Conservation (phyloP, 37 sponge, comb jelly and placozoan species). For the Lycopodina hypogea region DNA sequence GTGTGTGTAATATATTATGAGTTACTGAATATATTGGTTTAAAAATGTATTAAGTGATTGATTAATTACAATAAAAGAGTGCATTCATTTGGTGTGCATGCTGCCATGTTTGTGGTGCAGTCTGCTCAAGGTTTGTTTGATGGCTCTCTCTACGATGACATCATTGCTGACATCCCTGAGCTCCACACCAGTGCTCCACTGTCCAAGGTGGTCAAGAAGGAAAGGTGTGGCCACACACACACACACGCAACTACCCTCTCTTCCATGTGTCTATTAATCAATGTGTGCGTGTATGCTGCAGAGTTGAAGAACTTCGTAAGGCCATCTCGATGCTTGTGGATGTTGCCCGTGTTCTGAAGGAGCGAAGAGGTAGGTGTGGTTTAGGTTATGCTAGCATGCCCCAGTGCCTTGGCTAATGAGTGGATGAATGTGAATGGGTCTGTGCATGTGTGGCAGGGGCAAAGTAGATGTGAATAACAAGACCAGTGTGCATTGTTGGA, state of each 20-base stretch:
- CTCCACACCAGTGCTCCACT: slow-evolving; percentile 8
- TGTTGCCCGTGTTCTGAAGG: slow-evolving; percentile 44
- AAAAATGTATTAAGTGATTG: too few relatives aligned
- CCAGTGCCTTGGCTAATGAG: too few relatives aligned
- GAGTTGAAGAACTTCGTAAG: slow-evolving; percentile 42
- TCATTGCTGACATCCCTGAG: slow-evolving; percentile 38
- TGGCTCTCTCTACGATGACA: neutral
- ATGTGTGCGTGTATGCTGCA: too few relatives aligned
- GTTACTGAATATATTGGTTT: too few relatives aligned
- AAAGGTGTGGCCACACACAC: slow-evolving; percentile 7
- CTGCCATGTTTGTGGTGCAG: slow-evolving; percentile 18
- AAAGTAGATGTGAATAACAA: too few relatives aligned
- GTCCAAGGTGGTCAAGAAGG: slow-evolving; percentile 5
- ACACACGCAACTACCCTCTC: neutral
- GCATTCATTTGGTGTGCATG: too few relatives aligned
- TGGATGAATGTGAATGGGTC: neutral
- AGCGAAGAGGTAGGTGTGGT: slow-evolving; percentile 13
- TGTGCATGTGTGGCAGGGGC: neutral
- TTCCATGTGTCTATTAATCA: too few relatives aligned
- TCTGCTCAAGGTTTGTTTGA: slow-evolving; percentile 57
- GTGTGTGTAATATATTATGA: too few relatives aligned
- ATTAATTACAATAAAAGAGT: too few relatives aligned
- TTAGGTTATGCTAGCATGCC: neutral
- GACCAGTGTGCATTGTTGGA: too few relatives aligned
- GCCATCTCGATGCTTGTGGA: slow-evolving; percentile 27